phyloP scores from a whole-genome alignment of 2,113 vertebrate species.

The Notarius quadriscutis region DNA sequence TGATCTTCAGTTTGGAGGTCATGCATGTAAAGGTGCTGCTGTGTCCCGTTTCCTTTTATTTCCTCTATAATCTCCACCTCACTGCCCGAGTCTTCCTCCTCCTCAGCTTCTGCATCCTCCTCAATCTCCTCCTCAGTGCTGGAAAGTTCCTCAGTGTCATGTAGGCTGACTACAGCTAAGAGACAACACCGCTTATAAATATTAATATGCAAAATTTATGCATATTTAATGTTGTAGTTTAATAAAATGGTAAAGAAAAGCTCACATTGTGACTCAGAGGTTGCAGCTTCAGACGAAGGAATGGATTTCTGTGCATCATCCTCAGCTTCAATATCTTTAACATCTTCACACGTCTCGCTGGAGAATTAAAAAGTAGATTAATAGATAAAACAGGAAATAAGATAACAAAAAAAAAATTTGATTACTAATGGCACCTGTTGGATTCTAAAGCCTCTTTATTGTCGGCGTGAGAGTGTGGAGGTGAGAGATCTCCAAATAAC shows the following conservation, averaged over 20 bases:
- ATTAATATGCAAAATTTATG: not conserved
- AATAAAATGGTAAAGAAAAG: not conserved
- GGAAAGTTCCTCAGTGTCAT: conserved; percentile 74
- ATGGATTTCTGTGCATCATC: conserved; percentile 61
- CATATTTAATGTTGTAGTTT: too few relatives aligned
- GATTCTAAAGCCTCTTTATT: conserved; percentile 58
- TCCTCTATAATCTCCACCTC: conserved; percentile 78
- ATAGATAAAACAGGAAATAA: not conserved
- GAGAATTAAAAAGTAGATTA: not conserved
- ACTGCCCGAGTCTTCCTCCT: conserved; percentile 66
- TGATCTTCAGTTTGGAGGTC: conserved; percentile 58
- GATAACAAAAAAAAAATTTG: not conserved
- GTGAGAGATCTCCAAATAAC: conserved; percentile 67
- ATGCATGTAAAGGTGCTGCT: conserved; percentile 61
- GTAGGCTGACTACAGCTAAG: conserved; percentile 75
- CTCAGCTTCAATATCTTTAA: conserved; percentile 44
- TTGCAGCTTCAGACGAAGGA: conserved; percentile 63
- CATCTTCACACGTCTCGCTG: conserved; percentile 58
- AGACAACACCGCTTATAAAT: not conserved
- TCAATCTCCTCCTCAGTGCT: conserved; percentile 65
- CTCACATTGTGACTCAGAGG: conserved; percentile 74
- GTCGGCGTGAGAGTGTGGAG: conserved; percentile 60
- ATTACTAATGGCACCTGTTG: conserved; percentile 56
- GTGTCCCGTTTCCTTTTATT: conserved; percentile 67
- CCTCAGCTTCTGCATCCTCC: conserved; percentile 53